A percentile compares a stretch with the other conserved stretches of the same genome.
phyloP scores from a whole-genome alignment of 2,888 invertebrate species.

The Cataglyphis albicans region DNA sequence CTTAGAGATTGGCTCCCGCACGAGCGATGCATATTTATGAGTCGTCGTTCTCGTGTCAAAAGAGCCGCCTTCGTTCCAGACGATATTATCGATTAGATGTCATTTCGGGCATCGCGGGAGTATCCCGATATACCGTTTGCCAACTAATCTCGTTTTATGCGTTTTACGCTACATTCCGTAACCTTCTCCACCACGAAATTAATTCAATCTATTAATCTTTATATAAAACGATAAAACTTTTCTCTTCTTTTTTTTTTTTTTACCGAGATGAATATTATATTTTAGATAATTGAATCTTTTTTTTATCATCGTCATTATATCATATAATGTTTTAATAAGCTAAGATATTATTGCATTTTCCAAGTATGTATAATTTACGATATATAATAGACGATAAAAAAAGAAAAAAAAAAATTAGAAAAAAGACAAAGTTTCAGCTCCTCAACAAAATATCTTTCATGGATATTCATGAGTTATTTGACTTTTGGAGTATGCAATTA shows the following conservation, averaged over 20 bases:
- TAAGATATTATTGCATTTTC: constrained; percentile 20
- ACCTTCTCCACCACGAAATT: not conserved
- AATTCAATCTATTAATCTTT: constrained; percentile 17
- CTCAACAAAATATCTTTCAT: constrained; percentile 35
- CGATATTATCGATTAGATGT: constrained; percentile 78
- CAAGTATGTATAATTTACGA: constrained; percentile 15
- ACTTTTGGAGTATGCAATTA: constrained; percentile 53
- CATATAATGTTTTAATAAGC: constrained; percentile 11
- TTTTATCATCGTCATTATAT: not conserved
- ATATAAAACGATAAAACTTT: not conserved
- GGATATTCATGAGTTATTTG: constrained; percentile 55
- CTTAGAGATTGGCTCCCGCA: constrained; percentile 68
- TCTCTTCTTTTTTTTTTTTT: too few species aligned
- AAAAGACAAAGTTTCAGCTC: constrained; percentile 24
- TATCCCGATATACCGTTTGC: constrained; percentile 53
- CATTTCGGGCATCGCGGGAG: constrained; percentile 58
- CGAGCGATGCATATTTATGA: constrained; percentile 79
- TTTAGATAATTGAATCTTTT: not conserved
- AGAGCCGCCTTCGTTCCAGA: constrained; percentile 69
- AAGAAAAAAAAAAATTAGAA: constrained; percentile 22
- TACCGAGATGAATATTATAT: not conserved
- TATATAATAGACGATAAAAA: constrained; percentile 18
- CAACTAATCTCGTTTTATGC: constrained; percentile 14
- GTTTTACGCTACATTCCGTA: not conserved
- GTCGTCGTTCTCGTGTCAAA: constrained; percentile 71